Evolutionary conservation across 2,113 vertebrate species (phyloP).

Genomic region (Burhinus bistriatus): DNA sequence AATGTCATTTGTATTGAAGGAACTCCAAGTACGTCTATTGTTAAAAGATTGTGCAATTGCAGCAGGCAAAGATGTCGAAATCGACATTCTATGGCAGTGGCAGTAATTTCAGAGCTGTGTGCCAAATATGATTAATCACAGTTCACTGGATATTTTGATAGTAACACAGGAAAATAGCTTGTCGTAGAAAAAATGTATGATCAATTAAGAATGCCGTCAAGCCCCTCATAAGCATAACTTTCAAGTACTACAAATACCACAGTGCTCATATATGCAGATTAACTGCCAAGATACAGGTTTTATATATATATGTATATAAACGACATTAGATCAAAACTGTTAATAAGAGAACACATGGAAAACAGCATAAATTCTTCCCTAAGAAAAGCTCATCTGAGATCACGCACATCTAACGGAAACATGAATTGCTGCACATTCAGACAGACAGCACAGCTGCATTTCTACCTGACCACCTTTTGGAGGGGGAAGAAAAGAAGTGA

Average conservation of each 20-base stretch:
- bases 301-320: not conserved
- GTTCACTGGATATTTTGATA: not conserved
- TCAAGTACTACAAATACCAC: not conserved
- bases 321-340: not conserved
- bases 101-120: not conserved
- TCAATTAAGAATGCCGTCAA: not conserved
- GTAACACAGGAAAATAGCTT: not conserved
- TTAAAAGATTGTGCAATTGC: not conserved
- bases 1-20: conserved; percentile 31
- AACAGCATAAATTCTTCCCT: not conserved
- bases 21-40: conserved; percentile 22
- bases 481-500: not conserved
- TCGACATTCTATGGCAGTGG: not conserved
- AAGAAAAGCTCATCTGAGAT: not conserved
- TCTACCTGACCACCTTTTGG: not conserved
- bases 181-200: not conserved
- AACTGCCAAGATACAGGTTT: not conserved
- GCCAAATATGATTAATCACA: conserved; percentile 18
- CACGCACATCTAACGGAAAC: not conserved
- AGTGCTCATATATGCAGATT: not conserved
- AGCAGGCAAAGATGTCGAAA: conserved; percentile 11
- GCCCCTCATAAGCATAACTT: not conserved
- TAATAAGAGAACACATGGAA: not conserved
- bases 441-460: not conserved
- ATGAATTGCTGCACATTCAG: not conserved